Conservation (phyloP, 1,140 invertebrate species). For the Neodiprion virginianus region DNA sequence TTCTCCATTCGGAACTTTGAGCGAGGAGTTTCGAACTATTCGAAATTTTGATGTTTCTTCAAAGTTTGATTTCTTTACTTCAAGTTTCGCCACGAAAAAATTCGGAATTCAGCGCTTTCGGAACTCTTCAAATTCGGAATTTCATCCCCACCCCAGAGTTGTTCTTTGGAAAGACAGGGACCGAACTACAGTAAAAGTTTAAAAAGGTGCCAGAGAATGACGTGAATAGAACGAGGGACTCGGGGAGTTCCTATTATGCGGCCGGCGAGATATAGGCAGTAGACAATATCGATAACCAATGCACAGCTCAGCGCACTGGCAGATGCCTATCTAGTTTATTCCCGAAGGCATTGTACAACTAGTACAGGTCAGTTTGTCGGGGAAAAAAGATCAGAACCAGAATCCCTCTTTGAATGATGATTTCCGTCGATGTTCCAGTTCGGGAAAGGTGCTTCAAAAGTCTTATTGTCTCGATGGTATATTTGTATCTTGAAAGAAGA, state of each 20-base stretch:
- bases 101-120: too few species aligned
- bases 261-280: background rate
- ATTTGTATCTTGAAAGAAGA: background rate
- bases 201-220: background rate
- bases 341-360: background rate
- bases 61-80: too few species aligned
- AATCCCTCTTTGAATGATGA: background rate
- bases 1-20: too few species aligned
- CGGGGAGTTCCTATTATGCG: background rate
- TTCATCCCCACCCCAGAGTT: too few species aligned
- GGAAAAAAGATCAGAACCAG: background rate
- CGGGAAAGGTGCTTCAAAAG: background rate
- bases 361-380: background rate
- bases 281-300: conserved; percentile 7
- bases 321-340: background rate
- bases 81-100: too few species aligned
- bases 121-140: too few species aligned
- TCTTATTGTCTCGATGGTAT: background rate
- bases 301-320: background rate
- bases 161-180: too few species aligned
- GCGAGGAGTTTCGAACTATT: too few species aligned
- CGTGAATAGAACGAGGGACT: background rate
- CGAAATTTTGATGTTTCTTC: too few species aligned
- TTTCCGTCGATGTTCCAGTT: background rate
- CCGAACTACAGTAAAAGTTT: background rate